These are phyloP conservation scores for Macrotis lagotis DNA, from an alignment of 2,113 vertebrate species.

Conservation along the genomic window DNA sequence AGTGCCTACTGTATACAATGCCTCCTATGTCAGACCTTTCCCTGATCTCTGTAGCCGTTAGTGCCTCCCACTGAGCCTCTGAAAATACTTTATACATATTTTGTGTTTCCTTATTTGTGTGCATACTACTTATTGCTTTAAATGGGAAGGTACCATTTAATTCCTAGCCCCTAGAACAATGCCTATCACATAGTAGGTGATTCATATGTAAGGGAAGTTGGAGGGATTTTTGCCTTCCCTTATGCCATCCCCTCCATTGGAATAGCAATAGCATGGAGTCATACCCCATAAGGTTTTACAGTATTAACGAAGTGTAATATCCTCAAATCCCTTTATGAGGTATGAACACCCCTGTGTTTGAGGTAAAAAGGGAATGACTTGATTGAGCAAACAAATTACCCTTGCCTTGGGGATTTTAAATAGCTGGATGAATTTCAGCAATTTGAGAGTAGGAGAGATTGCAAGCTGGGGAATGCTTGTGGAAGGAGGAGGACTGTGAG, in stretches of 20 bases:
- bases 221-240: neutral
- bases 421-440: neutral
- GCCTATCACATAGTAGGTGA: neutral
- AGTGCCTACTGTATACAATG: neutral
- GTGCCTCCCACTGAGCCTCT: neutral
- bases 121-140: neutral
- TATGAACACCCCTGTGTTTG: neutral
- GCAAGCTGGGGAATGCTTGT: neutral
- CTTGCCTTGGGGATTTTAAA: neutral
- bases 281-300: neutral
- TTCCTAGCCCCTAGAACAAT: neutral
- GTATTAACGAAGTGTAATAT: neutral
- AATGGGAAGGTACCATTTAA: neutral
- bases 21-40: neutral
- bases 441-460: neutral
- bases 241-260: neutral
- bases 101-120: neutral
- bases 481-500: neutral
- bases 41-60: neutral
- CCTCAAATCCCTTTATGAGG: neutral
- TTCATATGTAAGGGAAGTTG: neutral
- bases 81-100: neutral
- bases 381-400: neutral
- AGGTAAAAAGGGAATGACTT: neutral
- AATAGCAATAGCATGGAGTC: neutral